These are phyloP conservation scores for Lepisosteus oculatus DNA, from an alignment of 2,113 vertebrate species.

Conservation along the genomic window DNA sequence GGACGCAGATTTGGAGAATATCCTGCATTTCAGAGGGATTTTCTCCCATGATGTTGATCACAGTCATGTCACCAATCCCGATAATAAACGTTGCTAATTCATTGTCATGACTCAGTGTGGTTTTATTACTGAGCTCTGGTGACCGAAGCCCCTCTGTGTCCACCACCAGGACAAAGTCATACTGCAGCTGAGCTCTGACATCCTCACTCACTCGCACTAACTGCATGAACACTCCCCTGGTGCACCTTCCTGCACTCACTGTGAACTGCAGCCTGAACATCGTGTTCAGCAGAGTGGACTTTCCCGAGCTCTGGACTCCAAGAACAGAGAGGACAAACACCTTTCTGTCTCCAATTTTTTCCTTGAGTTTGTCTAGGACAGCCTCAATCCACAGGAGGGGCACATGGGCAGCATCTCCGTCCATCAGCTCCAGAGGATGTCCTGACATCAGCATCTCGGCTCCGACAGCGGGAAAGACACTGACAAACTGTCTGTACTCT, in stretches of 20 bases:
- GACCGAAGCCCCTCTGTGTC: conserved; percentile 46
- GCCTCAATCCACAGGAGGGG: conserved; percentile 57
- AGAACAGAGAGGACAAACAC: no score
- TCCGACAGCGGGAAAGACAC: no score
- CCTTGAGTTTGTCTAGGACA: conserved; percentile 40
- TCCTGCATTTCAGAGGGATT: conserved; percentile 26
- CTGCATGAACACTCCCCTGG: conserved; percentile 44
- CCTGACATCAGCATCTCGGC: conserved; percentile 55
- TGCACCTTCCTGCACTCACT: conserved; percentile 23
- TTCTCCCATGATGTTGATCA: no score
- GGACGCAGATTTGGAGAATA: conserved; percentile 37
- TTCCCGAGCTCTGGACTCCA: no score
- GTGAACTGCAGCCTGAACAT: no score
- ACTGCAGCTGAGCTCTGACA: conserved; percentile 27
- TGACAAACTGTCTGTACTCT: background rate
- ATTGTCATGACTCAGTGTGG: no score
- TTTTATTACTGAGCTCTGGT: no score
- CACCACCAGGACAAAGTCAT: conserved; percentile 47
- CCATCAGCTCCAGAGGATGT: conserved; percentile 59
- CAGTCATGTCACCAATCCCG: no score
- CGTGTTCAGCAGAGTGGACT: no score
- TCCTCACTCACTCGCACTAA: conserved; percentile 37
- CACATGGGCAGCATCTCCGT: conserved; percentile 53
- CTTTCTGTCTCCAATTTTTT: no score
- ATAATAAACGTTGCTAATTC: no score